Percentiles rank a stretch among this genome's conserved stretches.
These are phyloP conservation scores for Polydrusus cervinus DNA, from an alignment of 2,888 invertebrate genomes.

Conservation along the genomic window DNA sequence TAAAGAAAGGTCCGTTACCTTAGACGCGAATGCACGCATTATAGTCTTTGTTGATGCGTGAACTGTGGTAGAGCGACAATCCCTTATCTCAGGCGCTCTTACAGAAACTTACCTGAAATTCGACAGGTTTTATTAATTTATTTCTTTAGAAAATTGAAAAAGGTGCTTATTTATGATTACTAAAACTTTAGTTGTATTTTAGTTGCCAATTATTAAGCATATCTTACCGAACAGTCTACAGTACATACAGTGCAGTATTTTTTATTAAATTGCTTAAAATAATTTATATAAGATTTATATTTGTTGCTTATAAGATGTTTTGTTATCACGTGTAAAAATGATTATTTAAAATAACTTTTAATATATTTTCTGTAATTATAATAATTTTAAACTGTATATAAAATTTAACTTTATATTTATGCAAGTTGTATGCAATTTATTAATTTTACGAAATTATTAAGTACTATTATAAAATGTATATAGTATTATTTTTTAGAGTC, in stretches of 20 bases:
- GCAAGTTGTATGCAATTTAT: constrained; percentile 45
- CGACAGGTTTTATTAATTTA: no score
- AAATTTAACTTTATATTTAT: constrained; percentile 45
- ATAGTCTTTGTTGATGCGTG: no score
- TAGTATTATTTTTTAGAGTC: constrained; percentile 62
- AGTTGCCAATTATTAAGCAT: constrained; percentile 13
- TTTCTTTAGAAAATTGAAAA: not conserved
- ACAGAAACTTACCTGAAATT: no score
- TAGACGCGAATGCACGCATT: no score
- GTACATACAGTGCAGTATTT: constrained; percentile 39
- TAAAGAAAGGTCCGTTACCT: no score
- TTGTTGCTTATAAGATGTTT: constrained; percentile 46
- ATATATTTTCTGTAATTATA: constrained; percentile 55
- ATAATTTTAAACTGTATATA: constrained; percentile 48
- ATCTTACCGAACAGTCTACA: constrained; percentile 28
- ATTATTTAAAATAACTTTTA: constrained; percentile 49
- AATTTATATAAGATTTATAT: constrained; percentile 44
- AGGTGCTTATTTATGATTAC: constrained; percentile 4
- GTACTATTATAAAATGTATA: constrained; percentile 59
- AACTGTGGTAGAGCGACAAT: no score
- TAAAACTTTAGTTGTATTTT: constrained; percentile 16
- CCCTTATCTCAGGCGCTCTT: no score
- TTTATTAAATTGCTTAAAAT: constrained; percentile 40
- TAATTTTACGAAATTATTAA: constrained; percentile 42
- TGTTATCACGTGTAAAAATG: constrained; percentile 39